Conservation (phyloP, 1,140 invertebrate species). For the Drosophila sp. region DNA sequence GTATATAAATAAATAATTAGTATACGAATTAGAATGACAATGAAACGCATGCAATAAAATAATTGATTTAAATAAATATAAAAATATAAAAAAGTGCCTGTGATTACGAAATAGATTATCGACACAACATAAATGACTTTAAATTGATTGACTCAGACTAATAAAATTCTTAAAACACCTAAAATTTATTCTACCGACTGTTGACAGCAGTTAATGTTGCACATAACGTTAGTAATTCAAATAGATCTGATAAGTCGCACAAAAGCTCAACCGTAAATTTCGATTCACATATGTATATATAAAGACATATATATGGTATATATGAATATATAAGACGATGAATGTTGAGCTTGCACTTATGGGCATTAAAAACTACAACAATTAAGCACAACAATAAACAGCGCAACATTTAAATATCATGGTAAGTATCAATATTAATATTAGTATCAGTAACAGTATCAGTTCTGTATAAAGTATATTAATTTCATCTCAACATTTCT, state of each 20-base stretch:
- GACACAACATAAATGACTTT: conserved; percentile 41
- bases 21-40: conserved; percentile 35
- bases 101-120: conserved; percentile 37
- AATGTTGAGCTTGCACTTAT: conserved; percentile 10
- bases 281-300: conserved; percentile 12
- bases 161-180: conserved; percentile 47
- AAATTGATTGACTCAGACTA: conserved; percentile 43
- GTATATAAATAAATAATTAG: conserved; percentile 44
- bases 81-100: conserved; percentile 5
- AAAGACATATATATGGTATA: conserved; percentile 10
- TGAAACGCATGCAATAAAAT: conserved; percentile 23
- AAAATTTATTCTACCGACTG: conserved; percentile 43
- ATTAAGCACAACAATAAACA: conserved; percentile 57
- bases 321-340: conserved; percentile 8
- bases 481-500: conserved; percentile 28
- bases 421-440: conserved; percentile 63
- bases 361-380: conserved; percentile 35
- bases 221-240: conserved; percentile 25
- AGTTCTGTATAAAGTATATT: conserved; percentile 68
- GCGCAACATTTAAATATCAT: conserved; percentile 66
- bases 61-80: conserved; percentile 29
- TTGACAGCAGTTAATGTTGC: conserved; percentile 49
- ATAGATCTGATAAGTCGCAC: conserved; percentile 5
- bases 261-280: background rate
- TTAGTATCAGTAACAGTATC: conserved; percentile 64